Base-by-base conservation (phyloP, 2,888 invertebrate genomes). In the Rutpela maculata region DNA sequence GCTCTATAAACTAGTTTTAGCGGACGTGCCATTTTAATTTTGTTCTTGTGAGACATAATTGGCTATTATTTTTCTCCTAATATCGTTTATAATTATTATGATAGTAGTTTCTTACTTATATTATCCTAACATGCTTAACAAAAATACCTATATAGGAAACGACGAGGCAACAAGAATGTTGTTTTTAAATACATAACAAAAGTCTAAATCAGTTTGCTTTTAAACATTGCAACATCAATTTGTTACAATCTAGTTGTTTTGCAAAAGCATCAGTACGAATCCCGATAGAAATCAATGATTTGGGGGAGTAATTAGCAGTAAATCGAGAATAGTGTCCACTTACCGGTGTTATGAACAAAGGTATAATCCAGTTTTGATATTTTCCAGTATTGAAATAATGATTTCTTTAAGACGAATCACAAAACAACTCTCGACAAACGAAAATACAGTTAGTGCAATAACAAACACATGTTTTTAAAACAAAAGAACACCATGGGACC, bases 361-460 rank as follows among this genome's bases (percentile, higher is more conserved):
- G 77, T 79, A 79, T 78, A 80, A 82, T 82, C 82, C 82, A 82
- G 82, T 79, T 82, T 82, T 77, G 73, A 66, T 35, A 71, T 57
- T 68, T 74, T 79, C 70, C 75, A 66, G 35, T 59, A 66, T 62
- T 59, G 17, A 50, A 69, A 60, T 50, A 72, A 60, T 78, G 38
- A 56, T 59, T 68, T 31, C 66, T 68, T 57, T 72, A 68, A 35
- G 75, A 35, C 17, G 57, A 56, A 19, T 72, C 78, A 77, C 78
- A 76, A 75, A 75, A 78, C 70, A 50, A 22, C 26, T 22, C 19
- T 57, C 15, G 67, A 74, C 65, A 76, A 67, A 43, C 60, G 38
- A 73, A 67, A 74, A 70, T 63, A 75, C 74, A 50, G 68, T 75
- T 70, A 66, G 17, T 56, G 63, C 31, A 62, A 26, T 19, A 60